phyloP scores from a whole-genome alignment of 2,797 vertebrate species.

The Sebastes minor region DNA sequence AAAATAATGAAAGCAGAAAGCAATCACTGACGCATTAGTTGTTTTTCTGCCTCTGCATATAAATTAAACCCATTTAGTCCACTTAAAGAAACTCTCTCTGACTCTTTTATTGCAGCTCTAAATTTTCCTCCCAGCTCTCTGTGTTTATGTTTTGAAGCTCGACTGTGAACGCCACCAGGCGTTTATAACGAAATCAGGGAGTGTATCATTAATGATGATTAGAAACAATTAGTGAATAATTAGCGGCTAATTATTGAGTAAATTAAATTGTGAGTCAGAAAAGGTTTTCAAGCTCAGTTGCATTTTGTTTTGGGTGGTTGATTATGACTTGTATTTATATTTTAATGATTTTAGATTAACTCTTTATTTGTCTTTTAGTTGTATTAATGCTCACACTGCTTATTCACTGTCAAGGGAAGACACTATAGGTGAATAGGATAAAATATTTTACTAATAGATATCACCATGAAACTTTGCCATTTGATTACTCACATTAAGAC shows the following conservation, averaged over 20 bases:
- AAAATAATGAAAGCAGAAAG: neutral
- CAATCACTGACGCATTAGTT: neutral
- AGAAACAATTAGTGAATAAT: slow-evolving; percentile 22
- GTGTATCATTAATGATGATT: slow-evolving; percentile 27
- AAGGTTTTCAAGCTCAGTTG: neutral
- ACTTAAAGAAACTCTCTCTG: neutral
- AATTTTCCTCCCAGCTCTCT: neutral
- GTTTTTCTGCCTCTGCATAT: neutral
- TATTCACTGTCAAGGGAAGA: neutral
- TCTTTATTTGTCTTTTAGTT: neutral
- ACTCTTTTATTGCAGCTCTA: neutral
- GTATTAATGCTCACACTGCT: neutral
- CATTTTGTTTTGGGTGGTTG: neutral
- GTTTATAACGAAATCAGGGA: neutral
- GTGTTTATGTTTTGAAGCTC: neutral
- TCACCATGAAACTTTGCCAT: no score
- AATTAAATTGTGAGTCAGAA: slow-evolving; percentile 12
- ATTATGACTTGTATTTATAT: neutral
- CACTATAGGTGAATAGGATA: no score
- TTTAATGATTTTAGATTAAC: neutral
- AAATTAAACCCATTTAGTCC: slow-evolving; percentile 19
- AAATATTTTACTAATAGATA: no score
- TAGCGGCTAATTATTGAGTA: slow-evolving; percentile 19
- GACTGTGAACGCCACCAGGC: neutral
- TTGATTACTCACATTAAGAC: no score